Base-by-base conservation (phyloP, 2,797 vertebrate genomes). In the Pyrocephalus nanus region DNA sequence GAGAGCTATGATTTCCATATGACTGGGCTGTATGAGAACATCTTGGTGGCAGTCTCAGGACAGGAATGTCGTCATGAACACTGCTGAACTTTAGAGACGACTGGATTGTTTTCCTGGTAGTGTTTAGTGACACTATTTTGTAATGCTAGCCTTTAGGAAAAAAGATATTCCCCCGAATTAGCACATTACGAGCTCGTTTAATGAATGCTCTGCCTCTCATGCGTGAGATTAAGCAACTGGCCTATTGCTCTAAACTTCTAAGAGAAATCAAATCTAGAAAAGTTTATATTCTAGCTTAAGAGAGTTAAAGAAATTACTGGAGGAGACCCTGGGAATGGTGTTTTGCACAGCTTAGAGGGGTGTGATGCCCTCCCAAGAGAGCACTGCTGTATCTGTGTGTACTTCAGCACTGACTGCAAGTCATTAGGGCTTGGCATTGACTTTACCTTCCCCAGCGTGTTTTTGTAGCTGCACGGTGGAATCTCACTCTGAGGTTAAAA, bases 71-170 rank as follows among this genome's bases (percentile, higher is more conserved):
- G 9, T 95, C 93, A 95, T 57, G 88, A 90, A 19, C 21, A 1
- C 72, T 95, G 90, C 74, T 95, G 96, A 93, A 87, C 94, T 92
- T 85, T 74, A 50, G 71, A 82, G 82, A 45, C 0, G 15, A 72
- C 70, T 92, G 91, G 84, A 65, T 94, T 95, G 90, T 97, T 97
- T 95, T 90, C 67, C 88, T 93, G 90, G 53, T 91, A 70, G 72
- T 64, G 64, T 78, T 93, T 88, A 45, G 88, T 90, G 93, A 92
- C 53, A n/a, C 55, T 79, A 29, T 81, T 96, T 89, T 85, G 92
- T 93, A 95, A 88, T 3, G 67, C 75, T 65, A 75, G 57, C 81
- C 92, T 90, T 57, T 72, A 2, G 64, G 88, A 70, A 86, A 86
- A 94, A 83, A 90, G 72, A 72, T 82, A 83, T 90, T 95, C 57